Base-by-base conservation (phyloP, 2,888 invertebrate species). In the Allophyes oxyacanthae region DNA sequence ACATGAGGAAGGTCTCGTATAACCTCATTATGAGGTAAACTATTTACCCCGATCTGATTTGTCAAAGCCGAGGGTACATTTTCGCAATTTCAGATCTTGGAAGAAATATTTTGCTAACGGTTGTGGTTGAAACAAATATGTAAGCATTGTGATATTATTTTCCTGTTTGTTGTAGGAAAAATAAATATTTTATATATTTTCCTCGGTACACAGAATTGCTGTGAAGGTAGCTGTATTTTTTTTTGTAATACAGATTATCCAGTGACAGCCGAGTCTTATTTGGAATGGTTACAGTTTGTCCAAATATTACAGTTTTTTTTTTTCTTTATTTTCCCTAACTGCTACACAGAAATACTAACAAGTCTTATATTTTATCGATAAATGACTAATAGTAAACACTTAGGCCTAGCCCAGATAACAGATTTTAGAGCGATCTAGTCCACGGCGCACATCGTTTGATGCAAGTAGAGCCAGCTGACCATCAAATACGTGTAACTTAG, bases 11-110 rank as follows among this genome's bases (percentile, higher is more conserved):
- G 61, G 50, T 28, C 49, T 51, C 48, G 48, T 32, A 6, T 64
- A 74, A 74, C 66, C 28, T 57, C 43, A 63, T 75, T 75, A 72
- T 44, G 34, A 50, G 32, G 34, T 69, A 72, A 72, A 72, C 72
- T 72, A 70, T 75, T 75, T 75, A 72, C 53, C 43, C 37, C 43
- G 56, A 72, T 67, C 46, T 61, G 70, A 75, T 75, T 75, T 67
- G 44, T 62, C 45, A 59, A 49, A 52, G 46, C 45, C 43, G 14
- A 40, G 7, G 37, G 37, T 56, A 46, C n/a, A 38, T 26, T 61
- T 46, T 49, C 43, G 15, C 8, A 42, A 42, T 57, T 42, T 43
- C 36, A 7, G 28, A 11, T 2, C 30, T 42, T 14, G 25, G 9
- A 9, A 25, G 25, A 44, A 44, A 43, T 52, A 49, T 45, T 26